Evolutionary conservation across 37 sponge, comb jelly and placozoan species (phyloP), one percentile per base, ranked within the genome.

Genomic region (Halichondria panicea): DNA sequence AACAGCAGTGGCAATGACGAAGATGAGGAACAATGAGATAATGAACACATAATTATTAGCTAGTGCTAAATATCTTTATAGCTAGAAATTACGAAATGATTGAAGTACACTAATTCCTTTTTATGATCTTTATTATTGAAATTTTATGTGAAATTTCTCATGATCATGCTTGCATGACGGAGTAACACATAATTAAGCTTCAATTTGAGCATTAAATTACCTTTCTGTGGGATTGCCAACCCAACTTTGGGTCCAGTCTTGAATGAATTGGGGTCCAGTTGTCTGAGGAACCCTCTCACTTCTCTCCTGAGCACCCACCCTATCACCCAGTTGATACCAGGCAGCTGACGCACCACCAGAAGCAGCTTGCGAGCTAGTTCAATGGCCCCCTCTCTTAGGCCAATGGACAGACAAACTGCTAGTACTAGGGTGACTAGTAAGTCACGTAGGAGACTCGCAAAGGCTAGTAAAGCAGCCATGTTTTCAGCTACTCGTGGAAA

Each of bases 181-280:
- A n/a, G n/a, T n/a, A n/a, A n/a, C 37, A 36, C 33, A 22, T 5
- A 31, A 4, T 31, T 4, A 8, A 55, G 8, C 5, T 21, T 39
- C 13, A 7, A 55, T 7, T 4, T 55, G 7, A 7, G 7, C 41
- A 60, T 8, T 3, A n/a, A 66, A 60, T 68, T 33, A 71, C 86
- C 86, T 85, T 78, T 77, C 27, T 55, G 25, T 13, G 86, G 86
- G 35, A 85, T 78, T 38, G 43, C 34, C 39, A 78, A 18, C 9
- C n/a, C 4, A 54, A 66, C 65, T 2, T 22, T 62, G 27, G 44
- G 25, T 1, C 27, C 13, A 40, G 0, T 25, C 11, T 31, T 11
- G 25, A 3, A 18, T 18, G 25, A 64, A 32, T 22, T 34, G 21
- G 39, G 31, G 4, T 60, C 72, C 18, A 85, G 30, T 44, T 85